Evolutionary conservation across 2,797 vertebrate species (phyloP), one percentile per base, ranked within the genome.

Genomic region (Sebastes kiyomatsui): DNA sequence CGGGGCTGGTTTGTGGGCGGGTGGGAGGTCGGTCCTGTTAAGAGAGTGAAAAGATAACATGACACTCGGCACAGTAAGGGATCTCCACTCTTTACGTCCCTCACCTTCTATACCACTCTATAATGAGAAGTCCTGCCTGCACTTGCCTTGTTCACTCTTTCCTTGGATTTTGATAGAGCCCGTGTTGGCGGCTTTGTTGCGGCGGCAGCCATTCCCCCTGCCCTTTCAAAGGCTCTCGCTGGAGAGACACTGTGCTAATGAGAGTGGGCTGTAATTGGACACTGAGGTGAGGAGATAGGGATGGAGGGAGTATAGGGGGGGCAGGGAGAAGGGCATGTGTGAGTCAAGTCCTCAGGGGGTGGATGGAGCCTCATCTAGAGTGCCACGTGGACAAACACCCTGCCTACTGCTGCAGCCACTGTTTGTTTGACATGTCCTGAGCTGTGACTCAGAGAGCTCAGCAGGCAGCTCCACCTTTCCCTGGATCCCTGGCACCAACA

Each of bases 21-120:
- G 94, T 32, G 96, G 96, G 82, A 96, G 93, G 90, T 97, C 96
- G 13, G 93, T 96, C 92, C 97, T 98, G 96, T 96, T 92, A 93
- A 93, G 76, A 92, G 77, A 93, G 91, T 69, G 72, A 92, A 90
- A 93, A 93, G 87, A 93, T 79, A 93, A 92, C 92, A 87, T 95
- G 91, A 94, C 88, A 92, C 88, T 93, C 90, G 82, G 92, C 87
- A 93, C 93, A 56, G 87, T 67, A 6, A 80, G 87, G 60, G 90
- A 84, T 87, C 46, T 77, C 80, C 88, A 74, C 75, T 80, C 58
- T 75, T 82, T 74, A 70, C 65, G 79, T 86, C 90, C 89, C 91
- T 94, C 91, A 92, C 93, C 93, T 89, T 87, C 80, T 85, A 90
- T 86, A 90, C 86, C 90, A 91, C 90, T 87, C 92, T 89, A 89